Conservation (phyloP, 1,140 invertebrate species). For the Eueides isabella region DNA sequence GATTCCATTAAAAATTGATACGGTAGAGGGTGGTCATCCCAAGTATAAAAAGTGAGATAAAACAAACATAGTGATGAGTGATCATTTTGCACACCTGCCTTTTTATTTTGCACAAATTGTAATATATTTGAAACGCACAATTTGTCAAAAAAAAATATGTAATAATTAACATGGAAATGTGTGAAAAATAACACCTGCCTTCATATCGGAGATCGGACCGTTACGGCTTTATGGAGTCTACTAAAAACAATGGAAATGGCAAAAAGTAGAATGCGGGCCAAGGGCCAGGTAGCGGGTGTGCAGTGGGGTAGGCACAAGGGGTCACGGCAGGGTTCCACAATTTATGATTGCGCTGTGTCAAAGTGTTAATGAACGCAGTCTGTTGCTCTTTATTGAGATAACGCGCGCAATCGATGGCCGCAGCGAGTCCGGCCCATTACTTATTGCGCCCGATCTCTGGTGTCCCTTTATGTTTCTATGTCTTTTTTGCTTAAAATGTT, state of each 20-base stretch:
- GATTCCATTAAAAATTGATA: conserved; percentile 52
- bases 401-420: conserved; percentile 74
- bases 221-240: conserved; percentile 71
- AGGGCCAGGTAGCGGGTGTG: conserved; percentile 61
- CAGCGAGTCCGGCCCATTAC: conserved; percentile 65
- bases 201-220: conserved; percentile 68
- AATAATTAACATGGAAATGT: conserved; percentile 72
- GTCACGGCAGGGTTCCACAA: conserved; percentile 73
- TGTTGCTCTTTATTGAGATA: conserved; percentile 81
- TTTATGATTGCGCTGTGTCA: conserved; percentile 80
- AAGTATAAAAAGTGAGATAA: conserved; percentile 48
- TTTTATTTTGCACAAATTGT: conserved; percentile 52
- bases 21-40: conserved; percentile 44
- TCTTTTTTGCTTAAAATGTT: conserved; percentile 64
- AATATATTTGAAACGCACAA: conserved; percentile 44
- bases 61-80: conserved; percentile 49
- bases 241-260: conserved; percentile 79
- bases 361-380: conserved; percentile 79
- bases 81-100: conserved; percentile 64
- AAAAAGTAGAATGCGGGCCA: conserved; percentile 74
- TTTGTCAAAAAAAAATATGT: conserved; percentile 64
- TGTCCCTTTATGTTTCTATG: conserved; percentile 66
- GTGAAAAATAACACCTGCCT: conserved; percentile 75
- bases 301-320: conserved; percentile 62
- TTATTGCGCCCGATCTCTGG: conserved; percentile 72